Evolutionary conservation across 2,888 invertebrate genomes (phyloP).

Genomic region (Iphiclides podalirius): DNA sequence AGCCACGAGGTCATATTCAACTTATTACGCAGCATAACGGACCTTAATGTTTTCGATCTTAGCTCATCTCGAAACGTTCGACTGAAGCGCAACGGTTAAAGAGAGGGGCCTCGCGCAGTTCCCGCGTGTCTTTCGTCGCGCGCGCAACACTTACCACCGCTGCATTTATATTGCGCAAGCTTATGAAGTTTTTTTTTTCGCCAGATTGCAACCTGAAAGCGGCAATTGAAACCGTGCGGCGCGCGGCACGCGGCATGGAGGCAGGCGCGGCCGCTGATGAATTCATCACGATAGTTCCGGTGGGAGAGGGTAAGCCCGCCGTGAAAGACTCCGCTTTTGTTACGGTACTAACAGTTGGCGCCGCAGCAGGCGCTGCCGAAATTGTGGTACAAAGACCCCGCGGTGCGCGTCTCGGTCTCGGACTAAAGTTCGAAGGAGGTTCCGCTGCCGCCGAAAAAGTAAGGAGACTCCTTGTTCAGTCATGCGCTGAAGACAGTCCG

Average conservation of each 20-base stretch:
- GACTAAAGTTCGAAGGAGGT: slow-evolving; percentile 95
- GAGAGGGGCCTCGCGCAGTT: slow-evolving; percentile 63
- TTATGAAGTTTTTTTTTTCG: slow-evolving; percentile 59
- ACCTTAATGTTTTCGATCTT: slow-evolving; percentile 37
- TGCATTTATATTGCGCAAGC: slow-evolving; percentile 63
- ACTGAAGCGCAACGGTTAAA: slow-evolving; percentile 62
- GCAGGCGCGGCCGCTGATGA: slow-evolving; percentile 69
- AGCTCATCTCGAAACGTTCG: slow-evolving; percentile 51
- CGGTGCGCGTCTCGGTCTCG: slow-evolving; percentile 94
- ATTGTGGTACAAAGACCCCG: slow-evolving; percentile 91
- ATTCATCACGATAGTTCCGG: slow-evolving; percentile 81
- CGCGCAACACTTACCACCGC: slow-evolving; percentile 42
- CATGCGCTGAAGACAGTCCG: slow-evolving; percentile 92
- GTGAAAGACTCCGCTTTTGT: slow-evolving; percentile 71
- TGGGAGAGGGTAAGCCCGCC: slow-evolving; percentile 69
- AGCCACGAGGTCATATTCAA: slow-evolving; percentile 31
- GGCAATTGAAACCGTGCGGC: slow-evolving; percentile 45
- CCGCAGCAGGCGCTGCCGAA: slow-evolving; percentile 82
- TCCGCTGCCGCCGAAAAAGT: slow-evolving; percentile 90
- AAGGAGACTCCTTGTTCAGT: slow-evolving; percentile 91
- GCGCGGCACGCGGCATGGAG: slow-evolving; percentile 71
- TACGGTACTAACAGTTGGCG: slow-evolving; percentile 81
- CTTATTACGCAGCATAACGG: slow-evolving; percentile 29
- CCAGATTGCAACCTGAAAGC: slow-evolving; percentile 60
- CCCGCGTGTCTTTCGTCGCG: slow-evolving; percentile 48